Base-by-base conservation (phyloP, 2,113 vertebrate species). In the Nothoprocta pentlandii region DNA sequence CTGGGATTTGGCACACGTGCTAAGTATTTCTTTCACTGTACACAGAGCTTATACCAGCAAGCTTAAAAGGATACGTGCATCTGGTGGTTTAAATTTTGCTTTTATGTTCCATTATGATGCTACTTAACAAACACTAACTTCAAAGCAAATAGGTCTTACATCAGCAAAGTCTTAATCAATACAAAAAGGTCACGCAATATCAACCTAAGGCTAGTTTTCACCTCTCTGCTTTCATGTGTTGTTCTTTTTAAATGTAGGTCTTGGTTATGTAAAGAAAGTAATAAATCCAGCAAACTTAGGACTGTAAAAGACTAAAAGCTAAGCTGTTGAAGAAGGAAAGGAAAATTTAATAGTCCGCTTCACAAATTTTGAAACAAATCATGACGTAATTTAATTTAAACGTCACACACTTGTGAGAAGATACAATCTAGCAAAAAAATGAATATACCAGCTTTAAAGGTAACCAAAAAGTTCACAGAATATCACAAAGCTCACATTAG, bases 141-240 rank as follows among this genome's bases (percentile, higher is more conserved):
- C 58, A 77, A 66, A 71, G 34, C 46, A 56, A 54, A 80, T 41
- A 62, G 53, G 28, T 30, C 58, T 69, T 64, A 34, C 6, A 20
- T 39, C 41, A 90, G 30, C 16, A 66, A 70, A 19, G 30, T 6
- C n/a, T 74, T 69, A 64, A 49, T 49, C 25, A 36, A 51, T 17
- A 78, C 13, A 39, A 61, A 90, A 62, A 56, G 15, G 7, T 87
- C 54, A 70, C 22, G 64, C 28, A 75, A 53, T 32, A 56, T 22
- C 58, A 53, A 42, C 28, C 7, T 32, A 75, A 71, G 10, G 8
- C 78, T 44, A 39, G 34, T 74, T 90, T 90, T 53, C 42, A 44
- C 25, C 34, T 61, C 68, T 0, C 0, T 19, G 30, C 2, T 28
- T 82, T 20, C 5, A 56, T 3, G 13, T 1, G 14, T 23, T 85